A percentile compares a stretch with the other conserved stretches of the same genome.
phyloP scores from a whole-genome alignment of 2,797 vertebrate genomes.

The Acanthis flammea region DNA sequence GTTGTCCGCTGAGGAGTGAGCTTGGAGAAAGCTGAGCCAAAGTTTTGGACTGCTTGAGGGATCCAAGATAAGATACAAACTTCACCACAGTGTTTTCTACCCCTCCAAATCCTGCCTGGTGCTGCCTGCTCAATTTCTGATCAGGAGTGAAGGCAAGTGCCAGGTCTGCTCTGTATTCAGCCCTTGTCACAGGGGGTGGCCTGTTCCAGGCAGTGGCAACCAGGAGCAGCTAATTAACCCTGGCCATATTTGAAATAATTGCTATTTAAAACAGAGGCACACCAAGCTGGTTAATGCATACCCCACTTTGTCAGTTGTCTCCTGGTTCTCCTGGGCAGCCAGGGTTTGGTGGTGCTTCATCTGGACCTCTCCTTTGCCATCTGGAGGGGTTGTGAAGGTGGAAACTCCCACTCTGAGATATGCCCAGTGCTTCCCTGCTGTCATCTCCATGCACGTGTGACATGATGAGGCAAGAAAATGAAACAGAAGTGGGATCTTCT shows the following conservation, averaged over 20 bases:
- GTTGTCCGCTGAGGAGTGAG: background rate
- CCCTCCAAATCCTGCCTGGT: background rate
- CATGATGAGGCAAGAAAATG: background rate
- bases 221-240: background rate
- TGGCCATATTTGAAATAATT: background rate
- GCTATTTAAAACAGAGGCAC: background rate
- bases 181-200: background rate
- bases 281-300: rapidly evolving
- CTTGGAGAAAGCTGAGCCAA: background rate
- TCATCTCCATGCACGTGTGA: rapidly evolving
- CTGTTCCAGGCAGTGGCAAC: background rate
- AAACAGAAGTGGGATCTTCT: background rate
- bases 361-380: background rate
- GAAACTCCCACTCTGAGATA: background rate
- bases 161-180: background rate
- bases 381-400: background rate
- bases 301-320: rapidly evolving
- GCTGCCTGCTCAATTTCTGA: background rate
- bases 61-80: background rate
- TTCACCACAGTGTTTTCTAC: background rate
- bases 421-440: background rate
- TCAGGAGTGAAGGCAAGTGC: background rate
- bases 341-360: background rate
- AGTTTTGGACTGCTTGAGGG: background rate
- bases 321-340: background rate